These are phyloP conservation scores for Semicossyphus pulcher DNA, from an alignment of 2,113 vertebrate species.

Conservation along the genomic window DNA sequence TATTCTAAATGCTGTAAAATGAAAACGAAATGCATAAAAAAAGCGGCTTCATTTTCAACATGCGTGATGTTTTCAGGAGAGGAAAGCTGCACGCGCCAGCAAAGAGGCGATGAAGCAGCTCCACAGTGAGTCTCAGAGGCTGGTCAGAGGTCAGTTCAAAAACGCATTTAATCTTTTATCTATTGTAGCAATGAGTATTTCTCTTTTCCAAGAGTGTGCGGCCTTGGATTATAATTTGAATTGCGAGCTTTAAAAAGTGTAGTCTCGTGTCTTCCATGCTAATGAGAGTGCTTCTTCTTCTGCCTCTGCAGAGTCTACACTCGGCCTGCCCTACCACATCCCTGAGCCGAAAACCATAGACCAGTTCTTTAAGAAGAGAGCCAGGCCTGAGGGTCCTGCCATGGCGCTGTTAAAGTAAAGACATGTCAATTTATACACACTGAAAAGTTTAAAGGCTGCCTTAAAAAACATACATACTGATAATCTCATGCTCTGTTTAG, in stretches of 20 bases:
- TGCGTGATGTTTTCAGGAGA: constrained; percentile 83
- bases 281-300: too few species aligned
- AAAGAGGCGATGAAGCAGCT: constrained; percentile 94
- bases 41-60: not conserved
- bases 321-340: constrained; percentile 94
- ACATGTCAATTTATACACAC: not conserved
- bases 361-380: constrained; percentile 90
- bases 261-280: too few species aligned
- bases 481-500: constrained; percentile 73
- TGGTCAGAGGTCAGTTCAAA: constrained; percentile 90
- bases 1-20: not conserved
- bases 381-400: constrained; percentile 85
- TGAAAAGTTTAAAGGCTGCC: not conserved
- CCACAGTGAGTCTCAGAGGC: constrained; percentile 94
- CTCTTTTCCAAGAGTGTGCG: too few species aligned
- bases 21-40: not conserved
- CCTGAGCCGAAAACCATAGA: constrained; percentile 92
- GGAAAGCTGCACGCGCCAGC: constrained; percentile 92
- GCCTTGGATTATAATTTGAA: not conserved
- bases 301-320: constrained; percentile 84
- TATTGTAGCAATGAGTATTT: not conserved
- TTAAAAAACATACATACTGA: not conserved
- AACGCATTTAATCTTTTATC: not conserved
- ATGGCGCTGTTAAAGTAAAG: constrained; percentile 95
- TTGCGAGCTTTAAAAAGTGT: too few species aligned